Percentiles rank a stretch among this genome's conserved stretches.
phyloP scores from a whole-genome alignment of 92 coral and sea anemone species.

The Porites cylindrica region DNA sequence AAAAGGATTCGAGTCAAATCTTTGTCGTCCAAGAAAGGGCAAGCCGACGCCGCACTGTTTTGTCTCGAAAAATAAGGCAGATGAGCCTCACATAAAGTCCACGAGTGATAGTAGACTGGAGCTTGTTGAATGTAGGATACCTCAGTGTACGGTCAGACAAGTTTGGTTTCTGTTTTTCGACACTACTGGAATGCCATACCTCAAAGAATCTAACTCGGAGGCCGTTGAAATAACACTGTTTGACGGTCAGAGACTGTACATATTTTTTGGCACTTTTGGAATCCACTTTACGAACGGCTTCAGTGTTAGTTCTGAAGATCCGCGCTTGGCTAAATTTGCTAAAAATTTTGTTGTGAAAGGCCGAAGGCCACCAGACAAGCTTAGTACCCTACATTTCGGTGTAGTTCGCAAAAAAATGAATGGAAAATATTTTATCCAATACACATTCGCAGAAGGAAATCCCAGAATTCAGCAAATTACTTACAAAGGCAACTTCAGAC shows the following conservation, averaged over 20 bases:
- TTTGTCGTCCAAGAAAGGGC: slow-evolving; percentile 60
- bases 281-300: slow-evolving; percentile 78
- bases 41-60: slow-evolving; percentile 65
- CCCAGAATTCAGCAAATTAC: slow-evolving; percentile 68
- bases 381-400: slow-evolving; percentile 55
- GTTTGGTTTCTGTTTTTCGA: slow-evolving; percentile 94
- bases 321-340: slow-evolving; percentile 49
- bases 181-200: slow-evolving; percentile 74
- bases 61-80: slow-evolving; percentile 57
- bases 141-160: slow-evolving; percentile 92
- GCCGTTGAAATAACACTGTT: slow-evolving; percentile 77
- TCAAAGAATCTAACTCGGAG: slow-evolving; percentile 66
- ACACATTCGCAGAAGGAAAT: slow-evolving; percentile 87
- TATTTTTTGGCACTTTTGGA: slow-evolving; percentile 93
- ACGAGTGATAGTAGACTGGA: slow-evolving; percentile 60
- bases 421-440: slow-evolving; percentile 81
- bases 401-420: slow-evolving; percentile 47
- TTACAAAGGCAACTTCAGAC: slow-evolving; percentile 74
- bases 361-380: slow-evolving; percentile 54
- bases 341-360: slow-evolving; percentile 36
- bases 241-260: slow-evolving; percentile 61
- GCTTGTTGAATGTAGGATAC: slow-evolving; percentile 74
- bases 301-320: slow-evolving; percentile 49
- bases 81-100: slow-evolving; percentile 36
- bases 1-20: slow-evolving; percentile 56